Evolutionary conservation across 2,888 invertebrate genomes (phyloP), one percentile per base, ranked within the genome.

Genomic region (Spisula solida): DNA sequence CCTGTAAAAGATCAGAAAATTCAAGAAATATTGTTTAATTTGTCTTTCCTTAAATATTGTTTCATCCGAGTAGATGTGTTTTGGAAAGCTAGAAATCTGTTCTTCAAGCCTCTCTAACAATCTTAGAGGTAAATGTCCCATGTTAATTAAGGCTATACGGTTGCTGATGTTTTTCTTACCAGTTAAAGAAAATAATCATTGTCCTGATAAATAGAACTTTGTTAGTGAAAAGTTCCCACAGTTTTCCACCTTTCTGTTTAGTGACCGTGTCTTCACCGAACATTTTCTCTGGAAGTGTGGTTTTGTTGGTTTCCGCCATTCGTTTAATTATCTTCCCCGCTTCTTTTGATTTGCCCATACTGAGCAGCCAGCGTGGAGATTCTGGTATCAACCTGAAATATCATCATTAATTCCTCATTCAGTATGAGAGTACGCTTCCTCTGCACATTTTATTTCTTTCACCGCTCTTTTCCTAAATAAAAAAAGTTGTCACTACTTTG

Each of bases 181-280:
- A 94, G 75, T 94, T 94, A 51, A 92, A 92, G 78, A 92, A 93
- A 8, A 94, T 84, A 14, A 94, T 93, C 90, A 93, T 88, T 31
- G 93, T 94, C 83, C 93, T 86, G 1, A 91, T 48, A 10, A 93
- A 89, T 4, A 94, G 80, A 16, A 94, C 91, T 78, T 88, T 90
- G 41, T 87, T 85, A 12, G 92, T 92, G 66, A 94, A 94, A 4
- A 94, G 89, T 80, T 93, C 92, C 93, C 93, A 94, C 8, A 94
- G 81, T 83, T 92, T 90, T 70, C 93, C 93, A 12, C 90, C 90
- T 87, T 91, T 88, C 48, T 87, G 60, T 80, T 90, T 89, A 48
- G 82, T 81, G 1, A 89, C 87, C 14, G 88, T 90, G 51, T 91
- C 89, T 4, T 80, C 70, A 0, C 60, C 85, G 79, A 92, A 88